Conservation (phyloP, 2,113 vertebrate species). For the Grammomys surdaster region DNA sequence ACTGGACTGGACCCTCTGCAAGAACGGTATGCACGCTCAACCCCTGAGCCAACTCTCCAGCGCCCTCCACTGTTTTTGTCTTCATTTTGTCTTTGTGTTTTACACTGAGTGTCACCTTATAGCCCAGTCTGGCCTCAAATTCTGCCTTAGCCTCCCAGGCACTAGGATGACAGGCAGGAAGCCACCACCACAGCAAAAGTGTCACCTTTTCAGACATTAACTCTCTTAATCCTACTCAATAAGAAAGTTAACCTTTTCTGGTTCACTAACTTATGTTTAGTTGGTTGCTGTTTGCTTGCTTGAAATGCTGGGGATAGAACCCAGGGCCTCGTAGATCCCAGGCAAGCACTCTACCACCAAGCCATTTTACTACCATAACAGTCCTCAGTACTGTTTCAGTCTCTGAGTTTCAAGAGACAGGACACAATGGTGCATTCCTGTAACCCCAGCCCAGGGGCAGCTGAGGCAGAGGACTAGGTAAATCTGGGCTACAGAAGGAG, state of each 20-base stretch:
- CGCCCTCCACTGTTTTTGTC: background rate
- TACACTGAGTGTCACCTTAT: background rate
- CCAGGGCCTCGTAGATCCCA: background rate
- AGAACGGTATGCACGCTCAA: background rate
- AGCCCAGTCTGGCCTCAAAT: background rate
- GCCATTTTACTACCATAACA: too few species aligned
- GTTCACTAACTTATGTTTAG: background rate
- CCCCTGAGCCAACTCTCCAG: background rate
- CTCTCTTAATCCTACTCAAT: background rate
- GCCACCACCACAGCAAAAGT: background rate
- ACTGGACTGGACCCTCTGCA: background rate
- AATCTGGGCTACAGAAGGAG: background rate
- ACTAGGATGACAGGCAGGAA: background rate
- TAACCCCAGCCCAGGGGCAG: background rate
- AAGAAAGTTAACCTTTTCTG: constrained; percentile 11
- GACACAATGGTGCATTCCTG: background rate
- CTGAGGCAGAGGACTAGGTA: background rate
- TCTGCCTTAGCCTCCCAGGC: background rate
- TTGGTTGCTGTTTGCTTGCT: background rate
- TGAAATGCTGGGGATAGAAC: background rate
- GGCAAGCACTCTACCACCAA: background rate
- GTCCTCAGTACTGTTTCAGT: background rate
- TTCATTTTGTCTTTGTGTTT: background rate
- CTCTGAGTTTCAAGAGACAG: background rate
- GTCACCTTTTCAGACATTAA: background rate